Evolutionary conservation across 2,113 vertebrate genomes (phyloP).

Genomic region (Pithys albifrons): DNA sequence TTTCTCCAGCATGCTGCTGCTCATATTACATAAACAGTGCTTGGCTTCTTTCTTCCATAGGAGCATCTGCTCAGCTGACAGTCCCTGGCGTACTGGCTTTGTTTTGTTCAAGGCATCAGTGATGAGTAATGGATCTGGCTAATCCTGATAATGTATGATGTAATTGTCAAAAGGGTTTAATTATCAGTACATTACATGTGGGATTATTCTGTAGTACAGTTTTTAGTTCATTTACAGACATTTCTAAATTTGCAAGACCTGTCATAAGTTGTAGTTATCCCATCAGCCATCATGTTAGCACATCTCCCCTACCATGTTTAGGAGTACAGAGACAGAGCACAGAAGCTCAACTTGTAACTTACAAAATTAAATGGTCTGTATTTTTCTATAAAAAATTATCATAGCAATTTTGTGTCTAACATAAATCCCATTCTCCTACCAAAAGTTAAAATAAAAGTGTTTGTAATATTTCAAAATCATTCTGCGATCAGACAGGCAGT

Average conservation of each 20-base stretch:
- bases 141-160: slow-evolving; percentile 89
- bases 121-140: slow-evolving; percentile 86
- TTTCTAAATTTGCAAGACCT: slow-evolving; percentile 25
- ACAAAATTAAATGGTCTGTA: background rate
- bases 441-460: slow-evolving; percentile 3
- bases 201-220: slow-evolving; percentile 66
- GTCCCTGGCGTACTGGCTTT: slow-evolving; percentile 80
- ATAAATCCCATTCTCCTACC: background rate
- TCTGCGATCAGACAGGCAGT: background rate
- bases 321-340: background rate
- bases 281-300: background rate
- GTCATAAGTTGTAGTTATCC: background rate
- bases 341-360: background rate
- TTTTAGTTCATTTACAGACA: slow-evolving; percentile 38
- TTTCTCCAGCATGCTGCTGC: slow-evolving; percentile 62
- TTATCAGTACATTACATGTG: slow-evolving; percentile 82
- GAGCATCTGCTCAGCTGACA: slow-evolving; percentile 76
- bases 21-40: slow-evolving; percentile 81
- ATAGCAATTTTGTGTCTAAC: background rate
- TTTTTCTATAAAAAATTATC: background rate
- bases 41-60: slow-evolving; percentile 75
- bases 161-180: slow-evolving; percentile 92
- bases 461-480: background rate
- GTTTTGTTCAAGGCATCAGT: slow-evolving; percentile 85
- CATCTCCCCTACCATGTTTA: background rate